phyloP scores from a whole-genome alignment of 2,888 invertebrate genomes.

The Cyrtodaria siliqua region DNA sequence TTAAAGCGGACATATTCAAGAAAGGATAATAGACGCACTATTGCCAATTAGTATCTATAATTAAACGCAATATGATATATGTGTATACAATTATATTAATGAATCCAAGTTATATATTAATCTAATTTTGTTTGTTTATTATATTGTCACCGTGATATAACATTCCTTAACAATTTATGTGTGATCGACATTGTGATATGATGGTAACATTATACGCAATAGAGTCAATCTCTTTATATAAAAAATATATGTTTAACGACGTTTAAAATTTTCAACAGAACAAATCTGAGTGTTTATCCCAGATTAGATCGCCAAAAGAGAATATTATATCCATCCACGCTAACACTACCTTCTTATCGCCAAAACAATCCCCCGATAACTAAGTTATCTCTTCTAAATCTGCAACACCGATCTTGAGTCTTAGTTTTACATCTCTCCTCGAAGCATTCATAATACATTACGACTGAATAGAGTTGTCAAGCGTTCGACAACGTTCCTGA shows the following conservation, averaged over 20 bases:
- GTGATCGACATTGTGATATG: too few relatives aligned
- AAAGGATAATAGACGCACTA: too few relatives aligned
- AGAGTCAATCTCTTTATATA: too few relatives aligned
- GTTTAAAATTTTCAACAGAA: slow-evolving; percentile 14
- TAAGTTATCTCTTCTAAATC: slow-evolving; percentile 33
- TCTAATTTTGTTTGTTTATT: too few relatives aligned
- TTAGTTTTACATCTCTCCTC: slow-evolving; percentile 50
- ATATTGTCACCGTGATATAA: too few relatives aligned
- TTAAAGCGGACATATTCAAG: too few relatives aligned
- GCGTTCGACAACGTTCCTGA: slow-evolving; percentile 48
- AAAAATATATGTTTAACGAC: neutral
- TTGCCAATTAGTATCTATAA: too few relatives aligned
- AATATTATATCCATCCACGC: slow-evolving; percentile 35
- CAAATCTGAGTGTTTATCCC: slow-evolving; percentile 1
- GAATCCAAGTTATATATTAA: too few relatives aligned
- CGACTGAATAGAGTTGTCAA: slow-evolving; percentile 55
- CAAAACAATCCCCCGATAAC: slow-evolving; percentile 32
- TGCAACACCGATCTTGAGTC: slow-evolving; percentile 44
- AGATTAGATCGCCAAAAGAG: neutral
- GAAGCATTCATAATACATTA: slow-evolving; percentile 28
- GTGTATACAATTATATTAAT: too few relatives aligned
- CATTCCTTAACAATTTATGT: too few relatives aligned
- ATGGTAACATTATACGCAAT: too few relatives aligned
- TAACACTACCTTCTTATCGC: slow-evolving; percentile 34
- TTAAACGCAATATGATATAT: too few relatives aligned